Evolutionary conservation across 1,140 invertebrate species (phyloP), one percentile per base, ranked within the genome.

Genomic region (Drosophila saltans): DNA sequence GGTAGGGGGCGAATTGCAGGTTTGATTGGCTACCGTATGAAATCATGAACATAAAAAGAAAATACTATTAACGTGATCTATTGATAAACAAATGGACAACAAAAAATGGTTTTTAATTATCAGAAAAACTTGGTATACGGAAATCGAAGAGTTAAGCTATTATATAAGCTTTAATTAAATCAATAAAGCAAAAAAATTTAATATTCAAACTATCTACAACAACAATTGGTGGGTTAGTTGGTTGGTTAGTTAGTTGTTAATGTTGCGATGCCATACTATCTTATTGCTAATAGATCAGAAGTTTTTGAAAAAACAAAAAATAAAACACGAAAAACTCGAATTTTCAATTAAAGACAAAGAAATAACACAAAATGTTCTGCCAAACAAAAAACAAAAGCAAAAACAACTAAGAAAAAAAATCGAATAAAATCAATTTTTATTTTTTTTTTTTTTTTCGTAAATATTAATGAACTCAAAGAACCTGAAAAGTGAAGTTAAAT

Each of bases 321-420:
- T 16, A 72, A 78, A 83, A 89, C 84, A 89, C 70, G 84, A 89
- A 89, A 89, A 89, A 89, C 84, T 69, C 81, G 84, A 89, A 89
- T 89, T 89, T 89, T 89, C 84, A 89, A 89, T 89, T 89, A 89
- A 89, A 84, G 59, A 74, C 76, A 75, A 80, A 84, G 36, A 56
- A 56, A 68, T 24, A 26, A 16, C 24, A 40, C 24, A 40, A 75
- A 67, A 75, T 52, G 73, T 72, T 82, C 70, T 75, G 43, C 28
- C 41, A 60, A 58, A 69, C 45, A 76, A 82, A 72, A 66, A 66
- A 65, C 70, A 78, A 62, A 67, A 72, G 57, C 67, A 66, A 66
- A 75, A 71, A 72, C 69, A 64, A 52, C 16, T 16, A 16, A 16
- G 16, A 16, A 16, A 16, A 16, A 61, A 59, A 45, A 70, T 72